A percentile compares a stretch with the other conserved stretches of the same genome.
Conservation (phyloP, 2,888 invertebrate genomes). For the Euplagia quadripunctaria region DNA sequence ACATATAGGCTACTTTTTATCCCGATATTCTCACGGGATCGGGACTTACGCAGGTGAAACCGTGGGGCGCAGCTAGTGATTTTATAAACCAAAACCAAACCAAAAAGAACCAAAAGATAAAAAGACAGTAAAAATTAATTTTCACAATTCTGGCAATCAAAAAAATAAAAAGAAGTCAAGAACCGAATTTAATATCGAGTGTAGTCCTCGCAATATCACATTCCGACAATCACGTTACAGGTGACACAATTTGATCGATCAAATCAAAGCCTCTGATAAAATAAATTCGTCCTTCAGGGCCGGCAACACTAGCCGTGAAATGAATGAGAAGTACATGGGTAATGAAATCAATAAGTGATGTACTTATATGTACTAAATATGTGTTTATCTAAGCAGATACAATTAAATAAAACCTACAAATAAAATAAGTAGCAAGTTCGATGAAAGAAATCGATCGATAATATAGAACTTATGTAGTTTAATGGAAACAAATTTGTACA, state of each 20-base stretch:
- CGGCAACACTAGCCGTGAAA: background rate
- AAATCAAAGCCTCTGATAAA: constrained; percentile 23
- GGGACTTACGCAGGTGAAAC: too few species aligned
- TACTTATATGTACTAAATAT: too few species aligned
- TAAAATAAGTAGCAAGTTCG: background rate
- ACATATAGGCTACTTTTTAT: too few species aligned
- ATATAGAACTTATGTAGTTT: background rate
- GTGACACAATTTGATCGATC: constrained; percentile 34
- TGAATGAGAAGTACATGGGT: background rate
- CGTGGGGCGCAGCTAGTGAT: too few species aligned
- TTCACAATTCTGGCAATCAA: constrained; percentile 1
- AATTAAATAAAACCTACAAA: background rate
- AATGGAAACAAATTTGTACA: background rate
- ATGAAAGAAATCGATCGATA: too few species aligned
- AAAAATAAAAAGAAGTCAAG: constrained; percentile 14
- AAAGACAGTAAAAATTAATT: background rate
- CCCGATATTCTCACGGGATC: too few species aligned
- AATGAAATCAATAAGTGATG: background rate
- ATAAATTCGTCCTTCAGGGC: constrained; percentile 17
- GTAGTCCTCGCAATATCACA: constrained; percentile 16
- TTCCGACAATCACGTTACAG: constrained; percentile 27
- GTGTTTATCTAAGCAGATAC: too few species aligned
- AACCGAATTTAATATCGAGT: constrained; percentile 17
- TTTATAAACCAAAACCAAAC: too few species aligned
- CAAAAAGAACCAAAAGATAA: background rate